These are phyloP conservation scores for Pristionchus exspectatus DNA, from an alignment of 2,888 invertebrate species.

Conservation along the genomic window DNA sequence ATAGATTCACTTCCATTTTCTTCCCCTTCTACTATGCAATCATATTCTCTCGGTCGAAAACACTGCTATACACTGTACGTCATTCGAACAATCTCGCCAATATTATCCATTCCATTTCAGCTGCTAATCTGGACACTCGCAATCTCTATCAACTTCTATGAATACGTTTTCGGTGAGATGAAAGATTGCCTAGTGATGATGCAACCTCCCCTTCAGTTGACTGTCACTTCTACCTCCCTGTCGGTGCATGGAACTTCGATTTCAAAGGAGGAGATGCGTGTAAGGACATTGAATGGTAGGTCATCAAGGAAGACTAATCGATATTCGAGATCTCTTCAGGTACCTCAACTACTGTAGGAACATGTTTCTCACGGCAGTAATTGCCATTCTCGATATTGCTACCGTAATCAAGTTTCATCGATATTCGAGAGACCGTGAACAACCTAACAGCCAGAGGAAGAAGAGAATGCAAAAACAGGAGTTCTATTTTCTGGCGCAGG, in stretches of 20 bases:
- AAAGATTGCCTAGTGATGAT: conserved; percentile 2
- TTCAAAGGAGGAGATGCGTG: conserved; percentile 50
- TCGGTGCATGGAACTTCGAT: conserved; percentile 31
- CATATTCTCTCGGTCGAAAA: not conserved
- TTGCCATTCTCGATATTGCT: conserved; percentile 39
- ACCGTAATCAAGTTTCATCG: conserved; percentile 44
- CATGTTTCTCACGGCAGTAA: conserved; percentile 43
- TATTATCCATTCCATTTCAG: not conserved
- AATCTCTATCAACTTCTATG: conserved; percentile 52
- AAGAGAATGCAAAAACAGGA: conserved; percentile 42
- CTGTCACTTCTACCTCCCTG: conserved; percentile 37
- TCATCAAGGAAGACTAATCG: not conserved
- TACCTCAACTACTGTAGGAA: conserved; percentile 52
- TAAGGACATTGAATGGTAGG: conserved; percentile 44
- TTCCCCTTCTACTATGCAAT: conserved; percentile 7
- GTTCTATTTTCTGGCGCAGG: conserved; percentile 47
- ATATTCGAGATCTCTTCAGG: not conserved
- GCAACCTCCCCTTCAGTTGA: not conserved
- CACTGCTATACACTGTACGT: conserved; percentile 7
- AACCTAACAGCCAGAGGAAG: not conserved
- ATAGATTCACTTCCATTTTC: conserved; percentile 50
- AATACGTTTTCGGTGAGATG: conserved; percentile 44
- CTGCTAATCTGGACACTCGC: conserved; percentile 35
- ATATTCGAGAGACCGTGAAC: not conserved
- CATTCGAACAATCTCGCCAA: not conserved